Conservation (phyloP, 2,113 vertebrate genomes). For the Pelecanoides urinatrix region DNA sequence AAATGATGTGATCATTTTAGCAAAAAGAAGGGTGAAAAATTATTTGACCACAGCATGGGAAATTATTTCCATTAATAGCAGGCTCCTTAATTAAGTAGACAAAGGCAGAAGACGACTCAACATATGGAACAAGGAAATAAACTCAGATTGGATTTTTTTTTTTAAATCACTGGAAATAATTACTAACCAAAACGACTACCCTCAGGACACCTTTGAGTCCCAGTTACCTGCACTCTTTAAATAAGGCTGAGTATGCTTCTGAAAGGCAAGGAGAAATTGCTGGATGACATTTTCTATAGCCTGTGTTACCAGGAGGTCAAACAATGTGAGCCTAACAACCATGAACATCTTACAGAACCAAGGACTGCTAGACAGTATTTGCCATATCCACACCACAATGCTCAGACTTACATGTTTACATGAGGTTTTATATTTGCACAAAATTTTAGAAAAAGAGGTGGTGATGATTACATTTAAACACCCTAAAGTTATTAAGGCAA, state of each 20-base stretch:
- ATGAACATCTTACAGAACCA: accelerated
- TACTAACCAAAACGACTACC: neutral
- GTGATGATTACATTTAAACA: neutral
- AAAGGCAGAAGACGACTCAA: neutral
- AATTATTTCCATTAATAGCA: neutral
- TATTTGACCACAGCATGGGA: neutral
- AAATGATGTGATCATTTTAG: neutral
- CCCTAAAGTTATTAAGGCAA: neutral
- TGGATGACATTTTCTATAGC: neutral
- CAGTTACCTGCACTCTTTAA: neutral
- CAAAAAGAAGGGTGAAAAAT: neutral
- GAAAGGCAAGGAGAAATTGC: neutral
- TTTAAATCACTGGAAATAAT: neutral
- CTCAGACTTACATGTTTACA: neutral
- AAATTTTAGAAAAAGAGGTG: neutral
- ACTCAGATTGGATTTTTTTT: neutral
- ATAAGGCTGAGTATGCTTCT: neutral
- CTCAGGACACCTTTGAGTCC: neutral
- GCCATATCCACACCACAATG: neutral
- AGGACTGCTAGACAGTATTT: neutral
- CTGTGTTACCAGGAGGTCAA: neutral
- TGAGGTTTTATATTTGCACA: neutral
- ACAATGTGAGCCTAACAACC: neutral
- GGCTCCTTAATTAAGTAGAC: neutral
- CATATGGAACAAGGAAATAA: neutral